A percentile compares a stretch with the other conserved stretches of the same genome.
Evolutionary conservation across 1,140 invertebrate species (phyloP).

Genomic region (Leptinotarsa texana): DNA sequence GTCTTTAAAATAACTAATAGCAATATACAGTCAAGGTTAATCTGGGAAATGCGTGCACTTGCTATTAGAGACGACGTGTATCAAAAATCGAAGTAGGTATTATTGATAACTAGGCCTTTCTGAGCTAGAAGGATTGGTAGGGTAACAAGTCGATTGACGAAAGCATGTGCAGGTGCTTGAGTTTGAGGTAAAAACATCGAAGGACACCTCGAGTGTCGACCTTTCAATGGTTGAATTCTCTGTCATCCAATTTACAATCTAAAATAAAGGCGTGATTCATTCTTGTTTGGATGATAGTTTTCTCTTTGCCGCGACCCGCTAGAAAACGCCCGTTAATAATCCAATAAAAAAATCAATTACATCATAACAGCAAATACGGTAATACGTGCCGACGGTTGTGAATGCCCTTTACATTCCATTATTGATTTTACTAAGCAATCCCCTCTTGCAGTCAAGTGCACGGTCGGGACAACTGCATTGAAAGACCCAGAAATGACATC

Average conservation of each 20-base stretch:
- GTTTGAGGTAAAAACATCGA: too few species aligned
- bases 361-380: constrained; percentile 11
- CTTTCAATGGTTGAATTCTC: background rate
- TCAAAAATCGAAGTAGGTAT: too few species aligned
- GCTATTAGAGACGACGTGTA: too few species aligned
- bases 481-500: background rate
- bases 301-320: background rate
- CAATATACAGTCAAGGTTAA: too few species aligned
- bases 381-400: background rate
- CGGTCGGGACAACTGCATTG: background rate
- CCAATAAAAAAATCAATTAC: background rate
- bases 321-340: background rate
- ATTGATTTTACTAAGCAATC: constrained; percentile 16
- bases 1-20: too few species aligned
- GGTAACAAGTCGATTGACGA: too few species aligned
- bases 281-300: background rate
- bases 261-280: background rate
- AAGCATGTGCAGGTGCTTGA: too few species aligned
- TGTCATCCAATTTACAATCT: background rate
- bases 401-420: constrained; percentile 16
- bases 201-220: too few species aligned
- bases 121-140: too few species aligned
- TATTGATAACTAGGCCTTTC: too few species aligned
- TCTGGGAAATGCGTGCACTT: too few species aligned
- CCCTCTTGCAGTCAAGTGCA: constrained; percentile 14